Base-by-base conservation (phyloP, 2,113 vertebrate species). In the Psilopogon haemacephalus region DNA sequence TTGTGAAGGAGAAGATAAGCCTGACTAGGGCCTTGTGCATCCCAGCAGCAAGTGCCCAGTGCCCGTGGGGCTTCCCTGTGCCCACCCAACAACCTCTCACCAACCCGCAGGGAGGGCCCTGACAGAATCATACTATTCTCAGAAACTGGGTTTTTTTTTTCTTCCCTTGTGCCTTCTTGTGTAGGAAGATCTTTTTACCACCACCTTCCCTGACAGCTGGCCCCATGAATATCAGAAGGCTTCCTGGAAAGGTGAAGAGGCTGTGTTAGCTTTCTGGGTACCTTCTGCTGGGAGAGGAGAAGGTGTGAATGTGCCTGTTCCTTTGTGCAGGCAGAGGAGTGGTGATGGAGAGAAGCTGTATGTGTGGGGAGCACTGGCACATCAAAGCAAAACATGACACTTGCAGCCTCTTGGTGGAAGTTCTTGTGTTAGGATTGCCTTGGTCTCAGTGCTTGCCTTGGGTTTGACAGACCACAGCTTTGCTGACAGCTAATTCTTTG, bases 361-460 rank as follows among this genome's bases (percentile, higher is more conserved):
- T 1, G 3, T 17, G 38, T 0, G 0, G 60, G 37, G 33, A 74
- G 42, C 27, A 7, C 30, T 1, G 50, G 10, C 48, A 35, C 2
- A 32, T 26, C 67, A 52, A 40, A 68, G 67, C 60, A 72, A 46
- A 42, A 18, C 1, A 0, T 33, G 48, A 38, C n/a, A 52, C 52
- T 23, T 18, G 46, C 52, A 86, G 69, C 23, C 32, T 9, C 33
- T 35, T 5, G 11, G 40, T 12, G 64, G 23, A 59, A 88, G 32
- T 28, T 56, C 40, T 50, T 2, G 0, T 23, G n/a, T 38, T 65
- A 54, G n/a, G 33, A 27, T 68, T 33, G 69, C 69, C 17, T 42
- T 46, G 40, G 42, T 46, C 40, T 46, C 40, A 15, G 42, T 67
- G 40, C 21, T 46, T 67, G 40, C 65, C 54, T 69, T 1, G 1